phyloP scores from a whole-genome alignment of 2,888 invertebrate genomes.

The Salpingus planirostris region DNA sequence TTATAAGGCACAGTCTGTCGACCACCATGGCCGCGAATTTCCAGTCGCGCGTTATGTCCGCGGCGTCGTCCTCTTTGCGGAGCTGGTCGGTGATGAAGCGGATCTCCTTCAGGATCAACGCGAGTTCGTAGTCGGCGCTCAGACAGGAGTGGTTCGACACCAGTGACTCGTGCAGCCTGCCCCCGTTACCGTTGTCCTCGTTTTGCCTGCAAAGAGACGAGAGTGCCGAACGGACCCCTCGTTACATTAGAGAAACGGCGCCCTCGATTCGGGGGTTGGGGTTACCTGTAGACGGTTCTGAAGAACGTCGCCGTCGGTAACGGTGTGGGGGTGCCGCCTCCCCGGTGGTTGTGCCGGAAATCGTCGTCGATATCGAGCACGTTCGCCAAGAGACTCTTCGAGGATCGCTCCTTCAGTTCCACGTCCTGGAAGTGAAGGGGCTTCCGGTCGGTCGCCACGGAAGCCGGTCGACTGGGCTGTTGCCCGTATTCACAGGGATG shows the following conservation, averaged over 20 bases:
- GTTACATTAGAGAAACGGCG: background rate
- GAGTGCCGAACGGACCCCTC: background rate
- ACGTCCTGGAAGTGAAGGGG: conserved; percentile 40
- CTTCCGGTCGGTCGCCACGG: conserved; percentile 39
- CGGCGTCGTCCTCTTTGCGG: conserved; percentile 89
- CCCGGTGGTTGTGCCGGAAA: conserved; percentile 72
- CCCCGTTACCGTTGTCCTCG: conserved; percentile 47
- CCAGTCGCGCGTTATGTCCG: conserved; percentile 95
- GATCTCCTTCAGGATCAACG: conserved; percentile 89
- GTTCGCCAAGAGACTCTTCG: conserved; percentile 91
- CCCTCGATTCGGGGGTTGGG: background rate
- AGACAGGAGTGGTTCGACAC: conserved; percentile 77
- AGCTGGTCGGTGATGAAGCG: conserved; percentile 89
- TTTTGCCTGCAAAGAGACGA: conserved; percentile 41
- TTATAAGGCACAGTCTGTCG: conserved; percentile 99
- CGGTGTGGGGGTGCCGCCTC: conserved; percentile 49
- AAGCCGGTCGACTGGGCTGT: conserved; percentile 53
- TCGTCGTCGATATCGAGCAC: conserved; percentile 97
- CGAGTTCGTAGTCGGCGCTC: conserved; percentile 88
- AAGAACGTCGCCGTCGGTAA: conserved; percentile 56
- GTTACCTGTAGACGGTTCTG: conserved; percentile 65
- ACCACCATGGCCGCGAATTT: conserved; percentile 99
- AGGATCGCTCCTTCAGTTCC: conserved; percentile 57
- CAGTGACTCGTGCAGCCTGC: conserved; percentile 64
- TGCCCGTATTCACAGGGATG: conserved; percentile 25